phyloP scores from a whole-genome alignment of 2,113 vertebrate genomes.

The Xerus inauris region DNA sequence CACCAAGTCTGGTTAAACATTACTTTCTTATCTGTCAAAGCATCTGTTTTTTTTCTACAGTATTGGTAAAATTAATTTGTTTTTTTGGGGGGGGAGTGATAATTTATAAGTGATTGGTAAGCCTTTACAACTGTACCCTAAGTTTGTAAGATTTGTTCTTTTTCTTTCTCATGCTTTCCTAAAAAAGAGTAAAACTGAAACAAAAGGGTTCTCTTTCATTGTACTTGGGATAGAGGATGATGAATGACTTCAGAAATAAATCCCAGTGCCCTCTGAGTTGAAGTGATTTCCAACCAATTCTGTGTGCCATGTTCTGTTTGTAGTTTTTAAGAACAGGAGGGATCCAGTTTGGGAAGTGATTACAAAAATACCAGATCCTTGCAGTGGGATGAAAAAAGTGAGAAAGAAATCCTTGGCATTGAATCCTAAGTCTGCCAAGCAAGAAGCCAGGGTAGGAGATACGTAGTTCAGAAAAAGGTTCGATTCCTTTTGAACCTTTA shows the following conservation, averaged over 20 bases:
- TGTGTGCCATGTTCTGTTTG: neutral
- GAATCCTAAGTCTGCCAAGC: neutral
- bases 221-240: neutral
- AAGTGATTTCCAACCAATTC: neutral
- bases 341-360: neutral
- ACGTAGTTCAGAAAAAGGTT: neutral
- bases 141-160: constrained; percentile 9
- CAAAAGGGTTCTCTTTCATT: neutral
- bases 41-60: neutral
- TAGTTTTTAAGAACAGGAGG: constrained; percentile 34
- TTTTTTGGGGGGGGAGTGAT: neutral
- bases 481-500: constrained; percentile 66
- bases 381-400: neutral
- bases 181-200: neutral
- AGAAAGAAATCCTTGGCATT: constrained; percentile 8
- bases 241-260: constrained; percentile 44
- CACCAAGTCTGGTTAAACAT: neutral
- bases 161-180: neutral
- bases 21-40: neutral
- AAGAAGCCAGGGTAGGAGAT: neutral
- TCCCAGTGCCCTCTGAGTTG: neutral
- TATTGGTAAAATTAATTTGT: constrained; percentile 26
- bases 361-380: constrained; percentile 47
- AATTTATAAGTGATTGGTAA: neutral
- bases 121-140: neutral